phyloP scores from a whole-genome alignment of 2,113 vertebrate genomes.

The Illadopsis cleaveri region DNA sequence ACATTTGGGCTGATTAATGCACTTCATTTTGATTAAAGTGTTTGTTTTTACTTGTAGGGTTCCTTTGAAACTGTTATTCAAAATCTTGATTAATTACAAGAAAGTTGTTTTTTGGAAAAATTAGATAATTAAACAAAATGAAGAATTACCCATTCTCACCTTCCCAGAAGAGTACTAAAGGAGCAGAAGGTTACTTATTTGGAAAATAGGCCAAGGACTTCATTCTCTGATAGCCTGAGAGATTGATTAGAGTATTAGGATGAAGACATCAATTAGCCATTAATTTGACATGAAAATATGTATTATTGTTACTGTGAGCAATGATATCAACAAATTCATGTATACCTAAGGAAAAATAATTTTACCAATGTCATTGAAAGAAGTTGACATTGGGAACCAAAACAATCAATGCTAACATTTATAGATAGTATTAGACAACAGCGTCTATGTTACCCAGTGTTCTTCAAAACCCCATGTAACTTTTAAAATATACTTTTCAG shows the following conservation, averaged over 20 bases:
- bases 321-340: neutral
- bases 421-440: neutral
- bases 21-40: slow-evolving; percentile 17
- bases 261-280: neutral
- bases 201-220: neutral
- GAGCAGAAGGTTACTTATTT: neutral
- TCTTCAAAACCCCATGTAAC: neutral
- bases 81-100: neutral
- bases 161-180: neutral
- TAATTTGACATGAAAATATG: neutral
- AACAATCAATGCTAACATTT: neutral
- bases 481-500: slow-evolving; percentile 72
- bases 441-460: neutral
- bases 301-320: neutral
- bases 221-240: neutral
- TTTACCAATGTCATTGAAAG: neutral
- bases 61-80: slow-evolving; percentile 12
- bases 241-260: neutral
- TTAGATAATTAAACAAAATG: neutral
- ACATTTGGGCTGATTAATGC: neutral
- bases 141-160: neutral
- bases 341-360: neutral
- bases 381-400: neutral
- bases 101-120: neutral
- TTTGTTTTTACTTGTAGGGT: neutral